Base-by-base conservation (phyloP, 2,797 vertebrate genomes). In the Xenentodon cancila region DNA sequence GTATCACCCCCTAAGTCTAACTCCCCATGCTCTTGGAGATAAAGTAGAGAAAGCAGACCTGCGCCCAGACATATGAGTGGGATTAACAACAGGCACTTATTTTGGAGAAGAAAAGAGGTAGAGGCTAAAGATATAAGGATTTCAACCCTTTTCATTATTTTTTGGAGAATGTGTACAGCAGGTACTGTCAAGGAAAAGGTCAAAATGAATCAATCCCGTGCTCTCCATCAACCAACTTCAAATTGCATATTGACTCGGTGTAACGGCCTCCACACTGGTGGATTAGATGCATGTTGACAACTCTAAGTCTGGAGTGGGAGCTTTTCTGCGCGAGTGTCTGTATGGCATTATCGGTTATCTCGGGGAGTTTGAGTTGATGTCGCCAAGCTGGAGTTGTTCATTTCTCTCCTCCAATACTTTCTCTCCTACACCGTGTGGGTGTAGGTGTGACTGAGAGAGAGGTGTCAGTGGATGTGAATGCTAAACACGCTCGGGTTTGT, bases 201-300 rank as follows among this genome's bases (percentile, higher is more conserved):
- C 85, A 91, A 76, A 88, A 86, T 90, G 87, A 91, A 90, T 92
- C 91, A 91, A 87, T 84, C 77, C 83, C 77, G 75, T 78, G 81
- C 79, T 84, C 72, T 77, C 73, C 61, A 84, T 77, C 81, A 81
- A 76, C 71, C 76, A 54, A 62, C 69, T 68, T 87, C 75, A 89
- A 88, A 91, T 91, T 91, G 86, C 84, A 87, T 90, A 91, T 90
- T 87, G 89, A 92, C 89, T 88, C 51, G 2, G 43, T 64, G 77
- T 64, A 75, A 83, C 70, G 9, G 53, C 58, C 74, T 77, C 71
- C 68, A 79, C 77, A 80, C 73, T 40, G 57, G 32, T 72, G 80
- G 83, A 81, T 83, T 80, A 79, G 81, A 85, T 76, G 68, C 76
- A 84, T 78, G 80, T 75, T 77, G 85, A 84, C 84, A 84, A 70